These are phyloP conservation scores for Orestias chungarensis DNA, from an alignment of 2,797 vertebrate genomes.

Conservation along the genomic window DNA sequence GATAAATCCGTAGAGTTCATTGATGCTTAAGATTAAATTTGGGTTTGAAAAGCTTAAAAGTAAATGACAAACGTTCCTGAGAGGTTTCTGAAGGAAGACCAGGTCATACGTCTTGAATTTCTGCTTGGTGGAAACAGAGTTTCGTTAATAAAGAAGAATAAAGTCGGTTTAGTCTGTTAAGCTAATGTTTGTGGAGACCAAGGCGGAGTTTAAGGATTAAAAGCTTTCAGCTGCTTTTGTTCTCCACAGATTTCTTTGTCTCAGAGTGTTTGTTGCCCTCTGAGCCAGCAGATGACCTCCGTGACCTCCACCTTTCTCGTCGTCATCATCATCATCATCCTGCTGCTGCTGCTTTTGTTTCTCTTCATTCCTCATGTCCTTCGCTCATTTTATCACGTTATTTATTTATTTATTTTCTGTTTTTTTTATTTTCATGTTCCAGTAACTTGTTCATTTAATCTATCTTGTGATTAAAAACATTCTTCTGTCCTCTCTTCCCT, in stretches of 20 bases:
- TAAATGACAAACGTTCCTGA: too few relatives aligned
- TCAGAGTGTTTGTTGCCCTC: slow-evolving; percentile 19
- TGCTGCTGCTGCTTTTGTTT: neutral
- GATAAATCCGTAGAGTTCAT: too few relatives aligned
- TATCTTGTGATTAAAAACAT: too few relatives aligned
- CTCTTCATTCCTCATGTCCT: neutral
- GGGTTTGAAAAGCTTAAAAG: too few relatives aligned
- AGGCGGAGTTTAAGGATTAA: slow-evolving; percentile 43
- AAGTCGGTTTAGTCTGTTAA: neutral
- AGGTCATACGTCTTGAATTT: neutral
- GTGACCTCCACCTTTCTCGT: slow-evolving; percentile 15
- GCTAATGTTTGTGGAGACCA: slow-evolving; percentile 41
- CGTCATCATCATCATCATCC: neutral
- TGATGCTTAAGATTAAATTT: too few relatives aligned
- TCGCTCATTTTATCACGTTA: neutral
- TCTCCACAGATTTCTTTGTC: slow-evolving; percentile 49
- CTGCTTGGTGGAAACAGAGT: neutral
- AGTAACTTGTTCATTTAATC: too few relatives aligned
- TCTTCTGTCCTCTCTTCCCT: neutral
- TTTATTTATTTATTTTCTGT: neutral
- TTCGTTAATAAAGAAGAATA: slow-evolving; percentile 4
- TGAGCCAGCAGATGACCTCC: slow-evolving; percentile 14
- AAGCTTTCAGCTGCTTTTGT: slow-evolving; percentile 31
- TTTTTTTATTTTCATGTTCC: too few relatives aligned
- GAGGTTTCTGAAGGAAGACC: neutral